phyloP scores from a whole-genome alignment of 2,888 invertebrate genomes.

The Dugesia japonica region DNA sequence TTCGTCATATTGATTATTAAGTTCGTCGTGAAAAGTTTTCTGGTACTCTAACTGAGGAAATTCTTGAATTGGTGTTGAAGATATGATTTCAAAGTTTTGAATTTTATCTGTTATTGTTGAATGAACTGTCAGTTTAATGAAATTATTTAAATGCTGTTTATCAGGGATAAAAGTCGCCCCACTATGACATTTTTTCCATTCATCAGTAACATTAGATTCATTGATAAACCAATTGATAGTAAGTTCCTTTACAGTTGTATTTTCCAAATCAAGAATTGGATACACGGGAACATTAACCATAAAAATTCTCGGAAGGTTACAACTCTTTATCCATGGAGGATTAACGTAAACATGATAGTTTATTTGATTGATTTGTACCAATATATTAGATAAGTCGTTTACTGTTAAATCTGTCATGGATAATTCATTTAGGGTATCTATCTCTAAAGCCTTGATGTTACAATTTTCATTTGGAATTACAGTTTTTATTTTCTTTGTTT shows the following conservation, averaged over 20 bases:
- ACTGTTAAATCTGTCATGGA: neutral
- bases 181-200: neutral
- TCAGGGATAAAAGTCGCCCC: neutral
- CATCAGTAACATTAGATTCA: neutral
- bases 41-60: neutral
- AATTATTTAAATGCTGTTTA: neutral
- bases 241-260: neutral
- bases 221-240: neutral
- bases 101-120: neutral
- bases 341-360: neutral
- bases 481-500: neutral
- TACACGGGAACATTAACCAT: neutral
- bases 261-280: neutral
- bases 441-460: neutral
- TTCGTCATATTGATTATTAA: neutral
- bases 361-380: neutral
- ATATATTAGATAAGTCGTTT: neutral
- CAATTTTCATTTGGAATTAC: neutral
- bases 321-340: neutral
- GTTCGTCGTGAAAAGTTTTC: neutral
- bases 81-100: neutral
- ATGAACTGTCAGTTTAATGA: neutral
- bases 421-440: neutral
- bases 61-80: neutral
- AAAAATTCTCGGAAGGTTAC: neutral